Evolutionary conservation across 2,888 invertebrate species (phyloP).

Genomic region (Agrochola lychnidis): DNA sequence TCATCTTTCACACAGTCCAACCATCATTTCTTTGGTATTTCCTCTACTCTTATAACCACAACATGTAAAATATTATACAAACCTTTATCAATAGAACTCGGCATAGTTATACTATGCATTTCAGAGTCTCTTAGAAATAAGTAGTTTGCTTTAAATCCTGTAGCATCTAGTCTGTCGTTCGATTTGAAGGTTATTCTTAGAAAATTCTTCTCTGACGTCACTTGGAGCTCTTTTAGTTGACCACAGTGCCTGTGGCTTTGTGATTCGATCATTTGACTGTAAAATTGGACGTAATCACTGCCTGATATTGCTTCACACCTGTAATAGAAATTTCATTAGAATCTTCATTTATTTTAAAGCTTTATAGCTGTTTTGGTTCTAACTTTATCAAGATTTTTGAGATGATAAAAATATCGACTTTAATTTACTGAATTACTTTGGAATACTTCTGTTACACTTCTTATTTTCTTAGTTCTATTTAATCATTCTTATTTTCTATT

Average conservation of each 20-base stretch:
- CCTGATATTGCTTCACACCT: conserved; percentile 97
- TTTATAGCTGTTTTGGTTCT: neutral
- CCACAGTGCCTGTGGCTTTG: conserved; percentile 97
- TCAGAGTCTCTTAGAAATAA: conserved; percentile 94
- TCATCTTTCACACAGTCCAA: neutral
- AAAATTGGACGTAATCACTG: conserved; percentile 98
- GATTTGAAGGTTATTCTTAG: conserved; percentile 98
- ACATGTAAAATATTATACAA: conserved; percentile 20
- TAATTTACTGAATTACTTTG: neutral
- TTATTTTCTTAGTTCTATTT: no score
- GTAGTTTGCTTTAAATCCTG: conserved; percentile 97
- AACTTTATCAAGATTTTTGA: neutral
- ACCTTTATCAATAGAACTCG: conserved; percentile 78
- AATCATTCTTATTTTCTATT: no score
- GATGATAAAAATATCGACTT: no score
- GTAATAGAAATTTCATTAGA: conserved; percentile 56
- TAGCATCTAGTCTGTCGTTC: conserved; percentile 97
- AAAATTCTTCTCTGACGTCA: conserved; percentile 96
- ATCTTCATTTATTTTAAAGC: neutral
- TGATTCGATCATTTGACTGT: conserved; percentile 96
- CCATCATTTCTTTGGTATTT: neutral
- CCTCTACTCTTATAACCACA: neutral
- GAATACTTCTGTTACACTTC: neutral
- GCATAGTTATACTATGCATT: conserved; percentile 86
- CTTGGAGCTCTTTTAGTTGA: conserved; percentile 93